phyloP scores from a whole-genome alignment of 1,140 invertebrate species.

The Atta texana region DNA sequence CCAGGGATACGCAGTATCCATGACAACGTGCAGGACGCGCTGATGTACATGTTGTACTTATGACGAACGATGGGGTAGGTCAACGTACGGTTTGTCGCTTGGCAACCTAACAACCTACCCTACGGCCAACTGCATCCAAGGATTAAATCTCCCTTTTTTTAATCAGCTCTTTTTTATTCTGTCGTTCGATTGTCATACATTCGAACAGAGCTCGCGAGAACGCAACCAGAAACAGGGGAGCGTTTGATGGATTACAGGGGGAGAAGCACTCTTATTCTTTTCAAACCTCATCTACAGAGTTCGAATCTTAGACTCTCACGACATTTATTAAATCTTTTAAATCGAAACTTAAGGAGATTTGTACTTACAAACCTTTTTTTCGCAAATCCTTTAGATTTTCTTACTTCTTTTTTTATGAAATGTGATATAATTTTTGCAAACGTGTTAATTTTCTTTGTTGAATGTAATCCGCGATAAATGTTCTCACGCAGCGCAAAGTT shows the following conservation, averaged over 20 bases:
- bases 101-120: slow-evolving; percentile 83
- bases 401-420: not conserved
- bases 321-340: not conserved
- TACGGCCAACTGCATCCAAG: slow-evolving; percentile 76
- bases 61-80: slow-evolving; percentile 76
- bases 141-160: slow-evolving; percentile 68
- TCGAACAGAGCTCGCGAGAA: slow-evolving; percentile 54
- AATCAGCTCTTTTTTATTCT: slow-evolving; percentile 79
- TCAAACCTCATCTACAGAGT: not conserved
- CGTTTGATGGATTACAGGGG: slow-evolving; percentile 61
- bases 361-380: not conserved
- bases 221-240: slow-evolving; percentile 10
- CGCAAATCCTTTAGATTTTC: not conserved
- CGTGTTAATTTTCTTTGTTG: not conserved
- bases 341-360: not conserved
- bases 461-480: not conserved
- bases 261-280: slow-evolving; percentile 1
- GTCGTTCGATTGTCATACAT: slow-evolving; percentile 77
- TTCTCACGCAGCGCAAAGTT: not conserved
- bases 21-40: slow-evolving; percentile 67
- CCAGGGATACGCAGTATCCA: slow-evolving; percentile 70
- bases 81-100: slow-evolving; percentile 81
- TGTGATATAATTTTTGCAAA: not conserved
- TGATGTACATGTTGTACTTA: slow-evolving; percentile 65
- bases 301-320: slow-evolving; percentile 4